phyloP scores from a whole-genome alignment of 2,888 invertebrate species.

The Drosophila cracens region DNA sequence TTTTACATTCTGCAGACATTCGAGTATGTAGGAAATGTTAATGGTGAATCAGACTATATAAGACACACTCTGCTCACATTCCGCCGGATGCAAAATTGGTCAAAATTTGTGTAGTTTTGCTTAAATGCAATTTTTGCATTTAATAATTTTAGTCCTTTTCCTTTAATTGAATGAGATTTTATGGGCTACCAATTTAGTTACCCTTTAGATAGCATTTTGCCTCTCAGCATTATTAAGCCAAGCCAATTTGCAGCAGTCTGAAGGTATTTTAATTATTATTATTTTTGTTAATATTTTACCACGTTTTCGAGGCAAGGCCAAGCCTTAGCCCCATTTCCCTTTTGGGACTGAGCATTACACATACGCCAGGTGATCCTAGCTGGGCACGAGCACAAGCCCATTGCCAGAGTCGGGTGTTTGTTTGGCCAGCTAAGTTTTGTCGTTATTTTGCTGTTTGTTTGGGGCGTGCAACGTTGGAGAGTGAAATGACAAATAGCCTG shows the following conservation, averaged over 20 bases:
- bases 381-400: not conserved
- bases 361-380: slow-evolving; percentile 49
- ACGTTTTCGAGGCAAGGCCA: slow-evolving; percentile 2
- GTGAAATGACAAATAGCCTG: slow-evolving; percentile 77
- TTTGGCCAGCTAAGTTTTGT: slow-evolving; percentile 13
- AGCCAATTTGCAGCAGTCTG: not conserved
- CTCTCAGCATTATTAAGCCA: not conserved
- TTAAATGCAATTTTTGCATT: not conserved
- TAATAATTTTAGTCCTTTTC: not conserved
- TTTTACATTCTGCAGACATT: not conserved
- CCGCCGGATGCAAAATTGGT: not conserved
- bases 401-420: slow-evolving; percentile 11
- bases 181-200: not conserved
- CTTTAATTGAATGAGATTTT: not conserved
- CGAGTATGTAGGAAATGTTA: not conserved
- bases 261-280: not conserved
- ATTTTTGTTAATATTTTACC: slow-evolving; percentile 7
- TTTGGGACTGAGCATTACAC: slow-evolving; percentile 32
- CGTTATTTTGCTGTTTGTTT: slow-evolving; percentile 39
- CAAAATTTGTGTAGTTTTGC: not conserved
- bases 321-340: slow-evolving; percentile 61
- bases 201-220: not conserved
- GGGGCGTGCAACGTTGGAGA: slow-evolving; percentile 49
- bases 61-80: not conserved
- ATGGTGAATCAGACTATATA: not conserved